Base-by-base conservation (phyloP, 2,797 vertebrate species). In the Ataeniobius toweri region DNA sequence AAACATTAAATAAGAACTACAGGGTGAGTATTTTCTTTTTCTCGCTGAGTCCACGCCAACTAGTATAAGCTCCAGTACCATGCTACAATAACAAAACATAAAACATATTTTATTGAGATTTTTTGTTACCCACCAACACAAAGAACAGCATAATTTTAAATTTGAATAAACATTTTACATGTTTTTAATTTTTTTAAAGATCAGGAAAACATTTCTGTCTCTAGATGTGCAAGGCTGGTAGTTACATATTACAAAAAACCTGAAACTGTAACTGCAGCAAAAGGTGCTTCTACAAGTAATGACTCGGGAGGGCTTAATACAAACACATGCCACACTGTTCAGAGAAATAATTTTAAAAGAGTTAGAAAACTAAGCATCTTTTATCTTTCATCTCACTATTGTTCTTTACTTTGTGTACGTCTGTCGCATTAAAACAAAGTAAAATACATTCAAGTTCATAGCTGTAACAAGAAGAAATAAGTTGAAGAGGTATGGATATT, bases 1-100 rank as follows among this genome's bases (percentile, higher is more conserved):
- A 79, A 70, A 63, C 73, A 83, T 78, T 83, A 86, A 51, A 51
- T 59, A 65, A 82, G 76, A 44, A 86, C 81, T 61, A 72, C 1
- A 75, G 74, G 18, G 9, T 77, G 36, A 0, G 39, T 68, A 36
- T 84, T 83, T 76, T 70, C 20, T 28, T 48, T 51, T 78, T 83
- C 77, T 74, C 58, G 74, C 69, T 22, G 39, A 85, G 79, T 80
- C 83, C 44, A 56, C 80, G 78, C 76, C 41, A 51, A 87, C 74
- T 77, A 26, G 58, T 79, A 59, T 80, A 53, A 10, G 75, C 77
- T 61, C 50, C 36, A 41, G 36, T 10, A 4, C 14, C 20, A 41
- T 41, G 20, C 63, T 67, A 12, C 22, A 65, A 22, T 18, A 1
- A 24, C 20, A 67, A 67, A 67, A 67, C 16, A 10, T 36, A 36